Evolutionary conservation across 2,797 vertebrate genomes (phyloP).

Genomic region (Sitta carolinensis): DNA sequence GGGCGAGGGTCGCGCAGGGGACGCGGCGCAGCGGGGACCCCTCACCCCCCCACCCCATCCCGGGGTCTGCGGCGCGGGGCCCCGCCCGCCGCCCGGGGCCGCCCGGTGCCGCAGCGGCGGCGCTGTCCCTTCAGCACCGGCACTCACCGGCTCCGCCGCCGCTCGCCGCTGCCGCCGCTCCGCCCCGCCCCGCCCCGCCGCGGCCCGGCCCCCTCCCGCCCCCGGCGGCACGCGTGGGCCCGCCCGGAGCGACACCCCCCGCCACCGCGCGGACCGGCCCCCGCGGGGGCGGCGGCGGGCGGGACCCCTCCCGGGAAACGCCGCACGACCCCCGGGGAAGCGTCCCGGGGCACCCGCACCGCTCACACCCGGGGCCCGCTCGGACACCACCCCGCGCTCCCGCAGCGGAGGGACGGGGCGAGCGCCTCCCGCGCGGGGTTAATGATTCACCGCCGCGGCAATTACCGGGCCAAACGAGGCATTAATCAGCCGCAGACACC

Average conservation of each 20-base stretch:
- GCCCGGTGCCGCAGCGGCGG: slow-evolving; percentile 35
- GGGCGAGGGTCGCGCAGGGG: background rate
- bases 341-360: background rate
- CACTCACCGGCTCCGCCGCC: slow-evolving; percentile 11
- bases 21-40: background rate
- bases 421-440: background rate
- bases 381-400: background rate
- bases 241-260: slow-evolving; percentile 14
- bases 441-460: slow-evolving; percentile 17
- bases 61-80: background rate
- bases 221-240: slow-evolving; percentile 11
- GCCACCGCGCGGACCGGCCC: background rate
- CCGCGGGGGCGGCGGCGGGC: background rate
- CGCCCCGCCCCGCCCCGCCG: background rate
- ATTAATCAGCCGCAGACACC: background rate
- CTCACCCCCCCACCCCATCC: background rate
- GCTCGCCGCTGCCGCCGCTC: background rate
- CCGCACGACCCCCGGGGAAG: background rate
- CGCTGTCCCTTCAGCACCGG: slow-evolving; percentile 43
- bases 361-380: background rate
- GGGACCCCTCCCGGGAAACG: background rate
- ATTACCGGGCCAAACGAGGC: background rate
- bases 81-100: background rate
- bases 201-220: background rate
- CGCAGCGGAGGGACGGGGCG: background rate